Conservation (phyloP, 2,797 vertebrate species). For the Nannoperca obscura region DNA sequence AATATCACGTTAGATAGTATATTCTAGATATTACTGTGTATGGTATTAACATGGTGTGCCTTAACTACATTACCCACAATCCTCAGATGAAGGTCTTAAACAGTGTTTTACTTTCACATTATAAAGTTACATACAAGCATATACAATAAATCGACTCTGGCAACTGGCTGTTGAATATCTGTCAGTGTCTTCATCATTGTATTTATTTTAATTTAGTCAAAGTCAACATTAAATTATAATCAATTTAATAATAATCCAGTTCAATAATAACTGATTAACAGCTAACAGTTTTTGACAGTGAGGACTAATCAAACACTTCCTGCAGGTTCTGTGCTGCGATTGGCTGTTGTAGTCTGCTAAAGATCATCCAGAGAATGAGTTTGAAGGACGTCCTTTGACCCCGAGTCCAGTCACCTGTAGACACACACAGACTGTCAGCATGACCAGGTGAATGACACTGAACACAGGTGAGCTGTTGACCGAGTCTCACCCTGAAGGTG, state of each 20-base stretch:
- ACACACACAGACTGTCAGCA: slow-evolving; percentile 1
- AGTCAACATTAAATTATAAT: not conserved
- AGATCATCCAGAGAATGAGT: slow-evolving; percentile 84
- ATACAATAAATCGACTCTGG: not conserved
- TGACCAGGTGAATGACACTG: not conserved
- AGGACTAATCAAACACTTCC: not conserved
- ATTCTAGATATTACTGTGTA: no score
- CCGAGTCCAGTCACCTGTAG: slow-evolving; percentile 87
- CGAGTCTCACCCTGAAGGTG: slow-evolving; percentile 89
- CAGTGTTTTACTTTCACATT: slow-evolving; percentile 1
- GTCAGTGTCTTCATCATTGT: not conserved
- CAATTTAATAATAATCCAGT: not conserved
- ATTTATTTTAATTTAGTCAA: not conserved
- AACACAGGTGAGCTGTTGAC: not conserved
- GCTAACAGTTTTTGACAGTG: not conserved
- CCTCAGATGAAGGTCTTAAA: not conserved
- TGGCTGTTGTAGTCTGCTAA: not conserved
- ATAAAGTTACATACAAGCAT: not conserved
- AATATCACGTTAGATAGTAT: not conserved
- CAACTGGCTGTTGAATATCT: not conserved
- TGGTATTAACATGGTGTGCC: not conserved
- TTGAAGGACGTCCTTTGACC: slow-evolving; percentile 88
- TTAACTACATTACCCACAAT: slow-evolving; percentile 26
- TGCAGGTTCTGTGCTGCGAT: slow-evolving; percentile 2
- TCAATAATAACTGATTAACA: not conserved